A percentile compares a stretch with the other conserved stretches of the same genome.
phyloP scores from a whole-genome alignment of 1,140 invertebrate genomes.

The Coenobita brevimanus region DNA sequence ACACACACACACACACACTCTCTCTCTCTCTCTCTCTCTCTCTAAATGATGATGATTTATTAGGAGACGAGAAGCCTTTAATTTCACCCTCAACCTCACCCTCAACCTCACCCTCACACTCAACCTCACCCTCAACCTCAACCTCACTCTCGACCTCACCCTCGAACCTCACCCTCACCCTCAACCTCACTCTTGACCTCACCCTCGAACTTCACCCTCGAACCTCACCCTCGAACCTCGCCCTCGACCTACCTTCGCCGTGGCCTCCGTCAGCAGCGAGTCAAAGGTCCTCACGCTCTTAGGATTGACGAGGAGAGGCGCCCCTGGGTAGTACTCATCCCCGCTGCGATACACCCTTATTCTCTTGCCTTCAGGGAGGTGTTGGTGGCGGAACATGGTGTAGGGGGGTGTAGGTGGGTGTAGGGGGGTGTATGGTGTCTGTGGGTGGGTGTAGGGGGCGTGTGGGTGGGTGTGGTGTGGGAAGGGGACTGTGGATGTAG shows the following conservation, averaged over 20 bases:
- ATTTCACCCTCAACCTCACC: neutral
- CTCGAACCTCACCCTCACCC: neutral
- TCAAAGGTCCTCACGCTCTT: conserved; percentile 27
- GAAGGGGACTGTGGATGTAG: neutral
- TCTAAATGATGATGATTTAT: neutral
- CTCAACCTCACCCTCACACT: no score
- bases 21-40: neutral
- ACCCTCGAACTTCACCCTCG: neutral
- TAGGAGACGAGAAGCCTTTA: neutral
- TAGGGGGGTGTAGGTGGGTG: neutral
- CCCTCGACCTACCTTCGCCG: conserved; percentile 33
- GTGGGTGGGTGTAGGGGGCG: neutral
- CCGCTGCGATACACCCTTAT: conserved; percentile 49
- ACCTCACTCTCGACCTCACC: neutral
- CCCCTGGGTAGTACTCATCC: conserved; percentile 26
- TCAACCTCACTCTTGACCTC: neutral
- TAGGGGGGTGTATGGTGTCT: neutral
- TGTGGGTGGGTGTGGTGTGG: no score
- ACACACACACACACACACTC: no score
- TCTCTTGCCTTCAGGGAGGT: conserved; percentile 38
- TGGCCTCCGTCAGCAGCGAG: conserved; percentile 7
- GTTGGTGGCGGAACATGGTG: conserved; percentile 1
- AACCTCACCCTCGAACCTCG: neutral
- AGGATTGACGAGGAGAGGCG: conserved; percentile 31
- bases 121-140: neutral